phyloP scores from a whole-genome alignment of 2,888 invertebrate species.

The Galerucella pusilla region DNA sequence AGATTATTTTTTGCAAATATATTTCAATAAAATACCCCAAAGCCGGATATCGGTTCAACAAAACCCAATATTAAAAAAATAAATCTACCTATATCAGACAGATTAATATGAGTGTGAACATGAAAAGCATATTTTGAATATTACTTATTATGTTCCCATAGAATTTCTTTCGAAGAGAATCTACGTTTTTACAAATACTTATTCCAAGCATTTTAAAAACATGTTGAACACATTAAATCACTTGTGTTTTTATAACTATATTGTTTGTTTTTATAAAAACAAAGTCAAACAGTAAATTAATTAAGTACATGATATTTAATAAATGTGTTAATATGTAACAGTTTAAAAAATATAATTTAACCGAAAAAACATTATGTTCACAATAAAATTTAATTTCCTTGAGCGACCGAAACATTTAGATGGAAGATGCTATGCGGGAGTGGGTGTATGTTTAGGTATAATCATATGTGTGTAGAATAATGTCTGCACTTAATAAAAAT shows the following conservation, averaged over 20 bases:
- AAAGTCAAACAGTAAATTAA: background rate
- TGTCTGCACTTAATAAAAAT: conserved; percentile 42
- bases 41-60: too few relatives aligned
- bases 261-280: background rate
- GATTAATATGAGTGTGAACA: too few relatives aligned
- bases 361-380: background rate
- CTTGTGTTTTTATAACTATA: background rate
- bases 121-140: too few relatives aligned
- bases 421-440: conserved; percentile 6
- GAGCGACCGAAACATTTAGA: conserved; percentile 5
- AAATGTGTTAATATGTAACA: background rate
- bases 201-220: background rate
- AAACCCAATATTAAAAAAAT: too few relatives aligned
- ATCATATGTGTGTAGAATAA: conserved; percentile 13
- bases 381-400: background rate
- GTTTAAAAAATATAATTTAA: background rate
- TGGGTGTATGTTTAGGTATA: conserved; percentile 1
- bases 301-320: background rate
- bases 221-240: background rate
- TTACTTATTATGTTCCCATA: too few relatives aligned
- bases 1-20: too few relatives aligned
- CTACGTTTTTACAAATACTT: too few relatives aligned
- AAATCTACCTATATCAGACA: too few relatives aligned
- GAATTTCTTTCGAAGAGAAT: too few relatives aligned
- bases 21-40: too few relatives aligned